Evolutionary conservation across 2,888 invertebrate genomes (phyloP), one percentile per base, ranked within the genome.

Genomic region (Drosophila neotestacea): DNA sequence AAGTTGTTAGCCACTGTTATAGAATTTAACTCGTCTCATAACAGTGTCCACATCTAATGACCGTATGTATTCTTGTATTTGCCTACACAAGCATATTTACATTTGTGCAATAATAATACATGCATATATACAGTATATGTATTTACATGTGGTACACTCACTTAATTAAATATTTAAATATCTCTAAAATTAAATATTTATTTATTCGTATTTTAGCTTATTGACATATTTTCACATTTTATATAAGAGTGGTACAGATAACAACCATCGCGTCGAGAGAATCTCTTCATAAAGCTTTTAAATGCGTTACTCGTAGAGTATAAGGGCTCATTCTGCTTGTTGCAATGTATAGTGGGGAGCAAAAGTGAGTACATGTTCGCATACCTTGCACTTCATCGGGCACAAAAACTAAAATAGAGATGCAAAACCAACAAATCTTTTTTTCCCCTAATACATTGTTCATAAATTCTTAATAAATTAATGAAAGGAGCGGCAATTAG

Each of bases 1-100:
- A 89, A 86, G 88, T 87, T 86, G 85, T 77, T 79, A 77, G 89
- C 74, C 62, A 55, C 73, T 81, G 73, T 83, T 85, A 78, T 66
- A 74, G 81, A 67, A 78, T 68, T 75, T 66, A 55, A 70, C 61
- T 71, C 52, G 65, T 61, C 71, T 74, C 74, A 83, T 79, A 80
- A 78, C 55, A 66, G 54, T 73, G 73, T 73, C 66, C 66, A 59
- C 60, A 42, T 47, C 70, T 77, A 70, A 77, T 77, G 64, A 58
- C 64, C 61, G 22, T 52, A 48, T 44, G 39, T 32, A 32, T 32
- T 9, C 22, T 22, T 32, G 32, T 6, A 32, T 7, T 6, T 2
- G 1, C 30, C 13, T 16, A 48, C 9, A 44, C 2, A 41, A 11
- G 30, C 22, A 0, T 39, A 4, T 32, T 10, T 48, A 39, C 27